These are phyloP conservation scores for Mechanitis mazaeus DNA, from an alignment of 2,888 invertebrate genomes.

Conservation along the genomic window DNA sequence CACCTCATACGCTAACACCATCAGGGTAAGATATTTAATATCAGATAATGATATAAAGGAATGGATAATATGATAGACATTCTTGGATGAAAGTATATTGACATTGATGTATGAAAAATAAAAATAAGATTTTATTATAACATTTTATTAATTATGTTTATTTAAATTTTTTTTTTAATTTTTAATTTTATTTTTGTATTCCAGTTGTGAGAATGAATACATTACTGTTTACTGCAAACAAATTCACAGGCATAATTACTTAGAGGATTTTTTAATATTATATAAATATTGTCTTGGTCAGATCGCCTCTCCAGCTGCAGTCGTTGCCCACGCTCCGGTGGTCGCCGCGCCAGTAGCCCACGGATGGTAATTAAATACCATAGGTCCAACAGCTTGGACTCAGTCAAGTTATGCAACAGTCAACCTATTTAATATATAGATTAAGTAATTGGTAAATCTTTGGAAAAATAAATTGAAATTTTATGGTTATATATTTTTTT, in stretches of 20 bases:
- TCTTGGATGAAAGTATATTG: no score
- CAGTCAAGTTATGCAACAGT: slow-evolving; percentile 55
- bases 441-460: slow-evolving; percentile 17
- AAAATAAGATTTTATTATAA: no score
- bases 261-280: no score
- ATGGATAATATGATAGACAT: no score
- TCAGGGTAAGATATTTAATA: slow-evolving; percentile 64
- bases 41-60: no score
- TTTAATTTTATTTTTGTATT: no score
- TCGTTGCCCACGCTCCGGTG: slow-evolving; percentile 50
- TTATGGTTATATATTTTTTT: slow-evolving; percentile 10
- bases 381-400: slow-evolving; percentile 35
- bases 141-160: no score
- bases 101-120: no score
- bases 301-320: slow-evolving; percentile 61
- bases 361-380: slow-evolving; percentile 50
- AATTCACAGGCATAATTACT: no score
- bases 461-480: slow-evolving; percentile 19
- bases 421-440: slow-evolving; percentile 50
- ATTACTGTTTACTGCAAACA: no score
- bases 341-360: slow-evolving; percentile 53
- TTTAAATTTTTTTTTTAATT: no score
- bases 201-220: no score
- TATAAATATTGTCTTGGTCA: slow-evolving; percentile 25
- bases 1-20: slow-evolving; percentile 80